phyloP scores from a whole-genome alignment of 2,113 vertebrate genomes.

The Leiothrix lutea region DNA sequence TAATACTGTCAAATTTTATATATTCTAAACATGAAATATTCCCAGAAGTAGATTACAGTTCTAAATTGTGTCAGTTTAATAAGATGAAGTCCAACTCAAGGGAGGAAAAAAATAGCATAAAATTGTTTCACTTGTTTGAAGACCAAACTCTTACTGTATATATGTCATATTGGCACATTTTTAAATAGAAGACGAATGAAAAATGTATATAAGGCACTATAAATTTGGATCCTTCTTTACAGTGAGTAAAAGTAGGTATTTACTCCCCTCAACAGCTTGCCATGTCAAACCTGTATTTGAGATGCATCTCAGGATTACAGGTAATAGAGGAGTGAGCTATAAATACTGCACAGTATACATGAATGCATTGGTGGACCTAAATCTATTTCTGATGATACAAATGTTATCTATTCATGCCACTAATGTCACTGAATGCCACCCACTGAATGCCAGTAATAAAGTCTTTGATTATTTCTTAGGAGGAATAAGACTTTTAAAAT shows the following conservation, averaged over 20 bases:
- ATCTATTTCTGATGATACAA: not conserved
- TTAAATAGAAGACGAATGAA: not conserved
- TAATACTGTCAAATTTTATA: not conserved
- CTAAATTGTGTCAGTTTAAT: not conserved
- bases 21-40: not conserved
- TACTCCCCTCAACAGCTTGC: not conserved
- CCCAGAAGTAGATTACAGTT: not conserved
- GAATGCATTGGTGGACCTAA: not conserved
- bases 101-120: not conserved
- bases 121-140: not conserved
- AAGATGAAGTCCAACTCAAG: not conserved
- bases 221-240: not conserved
- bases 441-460: not conserved
- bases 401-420: not conserved
- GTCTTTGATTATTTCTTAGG: not conserved
- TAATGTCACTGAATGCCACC: not conserved
- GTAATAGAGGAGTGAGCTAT: not conserved
- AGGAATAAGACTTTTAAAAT: not conserved
- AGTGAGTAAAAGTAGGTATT: not conserved
- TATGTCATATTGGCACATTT: not conserved
- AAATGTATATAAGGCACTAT: not conserved
- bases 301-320: not conserved
- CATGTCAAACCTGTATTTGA: not conserved
- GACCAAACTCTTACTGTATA: not conserved
- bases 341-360: not conserved